Evolutionary conservation across 2,888 invertebrate species (phyloP).

Genomic region (Drosophila subsilvestris): DNA sequence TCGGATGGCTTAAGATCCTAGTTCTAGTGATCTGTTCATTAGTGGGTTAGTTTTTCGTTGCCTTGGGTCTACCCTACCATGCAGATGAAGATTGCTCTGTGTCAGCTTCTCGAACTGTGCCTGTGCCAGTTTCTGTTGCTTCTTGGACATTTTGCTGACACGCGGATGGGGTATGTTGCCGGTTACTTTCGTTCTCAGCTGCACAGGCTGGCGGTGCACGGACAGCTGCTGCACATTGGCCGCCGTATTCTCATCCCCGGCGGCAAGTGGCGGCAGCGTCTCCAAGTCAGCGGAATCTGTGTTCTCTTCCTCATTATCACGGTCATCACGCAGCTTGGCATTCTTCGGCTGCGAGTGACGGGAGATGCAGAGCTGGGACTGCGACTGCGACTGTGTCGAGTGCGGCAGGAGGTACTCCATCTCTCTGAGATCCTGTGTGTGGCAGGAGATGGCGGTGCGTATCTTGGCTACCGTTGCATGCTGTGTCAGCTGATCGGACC

Average conservation of each 20-base stretch:
- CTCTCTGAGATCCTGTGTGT: conserved; percentile 75
- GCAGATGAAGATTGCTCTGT: conserved; percentile 92
- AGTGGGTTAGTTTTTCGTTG: conserved; percentile 19
- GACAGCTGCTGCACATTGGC: conserved; percentile 67
- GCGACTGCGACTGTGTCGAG: conserved; percentile 83
- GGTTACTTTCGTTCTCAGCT: conserved; percentile 58
- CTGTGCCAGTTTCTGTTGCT: conserved; percentile 88
- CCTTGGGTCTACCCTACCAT: conserved; percentile 87
- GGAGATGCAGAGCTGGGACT: conserved; percentile 80
- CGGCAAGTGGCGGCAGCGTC: conserved; percentile 14
- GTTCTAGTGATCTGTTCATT: conserved; percentile 17
- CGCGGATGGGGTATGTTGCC: conserved; percentile 82
- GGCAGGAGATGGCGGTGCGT: conserved; percentile 78
- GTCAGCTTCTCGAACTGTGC: conserved; percentile 90
- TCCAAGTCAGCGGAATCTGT: conserved; percentile 19
- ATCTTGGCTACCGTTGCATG: conserved; percentile 79
- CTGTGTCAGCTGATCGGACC: conserved; percentile 78
- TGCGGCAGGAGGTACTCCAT: conserved; percentile 83
- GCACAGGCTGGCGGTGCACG: conserved; percentile 72
- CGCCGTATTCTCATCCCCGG: conserved; percentile 66
- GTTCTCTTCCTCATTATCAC: conserved; percentile 23
- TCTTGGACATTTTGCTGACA: conserved; percentile 86
- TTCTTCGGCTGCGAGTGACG: conserved; percentile 75
- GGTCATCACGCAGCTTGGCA: conserved; percentile 62
- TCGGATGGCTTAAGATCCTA: background rate